Base-by-base conservation (phyloP, 1,140 invertebrate genomes). In the Papilio helenus region DNA sequence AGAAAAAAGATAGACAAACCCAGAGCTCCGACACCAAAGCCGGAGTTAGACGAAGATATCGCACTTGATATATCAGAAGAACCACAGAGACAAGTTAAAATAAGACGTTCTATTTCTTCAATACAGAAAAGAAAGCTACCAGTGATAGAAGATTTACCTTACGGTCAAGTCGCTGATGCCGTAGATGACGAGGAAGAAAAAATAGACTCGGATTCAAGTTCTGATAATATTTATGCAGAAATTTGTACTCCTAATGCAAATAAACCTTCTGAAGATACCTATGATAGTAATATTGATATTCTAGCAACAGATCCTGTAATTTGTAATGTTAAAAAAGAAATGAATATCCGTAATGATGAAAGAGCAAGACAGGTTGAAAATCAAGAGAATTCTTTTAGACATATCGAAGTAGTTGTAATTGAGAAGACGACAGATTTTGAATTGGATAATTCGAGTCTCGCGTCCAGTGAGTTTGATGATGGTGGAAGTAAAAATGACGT, bases 191-290 rank as follows among this genome's bases (percentile, higher is more conserved):
- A 91, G 83, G 93, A 94, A 76, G 94, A 95, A 81, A 90, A 89
- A 74, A 82, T 89, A 51, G 93, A 95, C 79, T 92, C 90, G 5
- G 95, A 96, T 85, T 88, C 94, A 5, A 90, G 87, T 83, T 95
- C 95, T 74, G 95, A 96, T 80, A 96, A 96, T 79, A 96, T 96
- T 81, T 96, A 96, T 83, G 95, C 95, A 58, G 95, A 96, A 83
- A 96, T 96, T 51, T 96, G 95, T 83, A 91, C 95, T 61, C 93
- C 94, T 1, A 93, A 90, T 79, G 87, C 80, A 49, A 89, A 89
- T 76, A 94, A 90, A 84, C 84, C 82, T 14, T 89, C 81, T 79
- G 91, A 93, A 77, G 93, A 93, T 79, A 90, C 82, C 55, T 94
- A 94, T 65, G 92, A 93, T 34, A 93, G 82, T 65, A 93, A 88